Percentiles rank a stretch among this genome's conserved stretches.
These are phyloP conservation scores for Matsumyia berberina DNA, from an alignment of 2,888 invertebrate genomes.

Conservation along the genomic window DNA sequence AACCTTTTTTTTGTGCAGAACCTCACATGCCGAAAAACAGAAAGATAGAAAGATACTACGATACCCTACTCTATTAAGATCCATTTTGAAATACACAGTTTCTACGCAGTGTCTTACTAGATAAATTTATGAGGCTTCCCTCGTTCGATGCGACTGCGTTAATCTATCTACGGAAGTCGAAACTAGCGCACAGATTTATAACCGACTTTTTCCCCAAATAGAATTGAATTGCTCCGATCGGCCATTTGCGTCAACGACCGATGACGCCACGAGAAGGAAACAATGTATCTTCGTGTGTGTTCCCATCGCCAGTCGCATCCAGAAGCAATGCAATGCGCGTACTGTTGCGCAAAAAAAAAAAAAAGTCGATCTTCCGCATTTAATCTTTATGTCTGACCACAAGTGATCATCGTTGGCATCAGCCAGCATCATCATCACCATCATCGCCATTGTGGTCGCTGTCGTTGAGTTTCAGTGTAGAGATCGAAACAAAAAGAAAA, in stretches of 20 bases:
- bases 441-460: constrained; percentile 1
- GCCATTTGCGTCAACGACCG: background rate
- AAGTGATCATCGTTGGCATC: constrained; percentile 62
- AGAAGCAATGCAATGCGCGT: constrained; percentile 24
- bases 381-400: constrained; percentile 74
- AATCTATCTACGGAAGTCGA: constrained; percentile 62
- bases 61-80: constrained; percentile 19
- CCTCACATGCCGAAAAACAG: background rate
- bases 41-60: constrained; percentile 37
- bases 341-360: constrained; percentile 51
- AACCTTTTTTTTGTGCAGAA: background rate
- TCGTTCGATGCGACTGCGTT: background rate
- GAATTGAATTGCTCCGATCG: constrained; percentile 30
- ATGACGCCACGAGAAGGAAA: constrained; percentile 48
- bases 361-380: constrained; percentile 67
- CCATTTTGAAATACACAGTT: background rate
- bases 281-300: constrained; percentile 12
- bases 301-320: constrained; percentile 16
- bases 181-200: constrained; percentile 67
- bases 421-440: constrained; percentile 26
- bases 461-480: background rate
- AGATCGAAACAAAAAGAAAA: constrained; percentile 12
- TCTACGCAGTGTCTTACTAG: constrained; percentile 4
- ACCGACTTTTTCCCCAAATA: constrained; percentile 53
- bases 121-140: constrained; percentile 10